Evolutionary conservation across 2,888 invertebrate genomes (phyloP).

Genomic region (Metellina segmentata): DNA sequence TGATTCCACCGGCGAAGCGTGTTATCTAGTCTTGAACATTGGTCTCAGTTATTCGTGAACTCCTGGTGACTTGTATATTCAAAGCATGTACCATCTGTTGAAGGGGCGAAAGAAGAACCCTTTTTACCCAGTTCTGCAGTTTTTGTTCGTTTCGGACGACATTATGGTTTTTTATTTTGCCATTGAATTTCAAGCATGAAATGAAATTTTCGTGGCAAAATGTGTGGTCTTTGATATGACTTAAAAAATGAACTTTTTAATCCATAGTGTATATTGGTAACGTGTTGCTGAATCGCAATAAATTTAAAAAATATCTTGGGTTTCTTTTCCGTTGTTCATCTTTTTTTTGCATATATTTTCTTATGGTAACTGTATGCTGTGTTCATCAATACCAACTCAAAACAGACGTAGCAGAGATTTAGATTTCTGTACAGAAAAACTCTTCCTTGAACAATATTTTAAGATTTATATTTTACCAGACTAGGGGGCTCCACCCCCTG

Average conservation of each 20-base stretch:
- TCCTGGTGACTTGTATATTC: neutral
- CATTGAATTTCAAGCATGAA: neutral
- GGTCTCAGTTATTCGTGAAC: neutral
- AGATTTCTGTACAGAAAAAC: neutral
- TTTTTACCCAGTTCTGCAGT: neutral
- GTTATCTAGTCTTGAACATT: neutral
- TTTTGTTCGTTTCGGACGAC: neutral
- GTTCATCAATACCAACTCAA: too few relatives aligned
- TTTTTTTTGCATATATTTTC: too few relatives aligned
- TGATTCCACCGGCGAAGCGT: neutral
- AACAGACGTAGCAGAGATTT: neutral
- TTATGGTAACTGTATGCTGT: too few relatives aligned
- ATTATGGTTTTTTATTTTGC: constrained; percentile 22
- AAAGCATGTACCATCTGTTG: neutral
- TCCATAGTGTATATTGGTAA: constrained; percentile 53
- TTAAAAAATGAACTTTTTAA: constrained; percentile 50
- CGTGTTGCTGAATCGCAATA: constrained; percentile 47
- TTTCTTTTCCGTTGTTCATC: neutral
- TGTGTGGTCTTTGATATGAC: constrained; percentile 54
- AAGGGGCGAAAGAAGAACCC: neutral
- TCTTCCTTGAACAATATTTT: too few relatives aligned
- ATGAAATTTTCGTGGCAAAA: constrained; percentile 42
- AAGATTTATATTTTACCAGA: too few relatives aligned
- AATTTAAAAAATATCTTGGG: constrained; percentile 40
- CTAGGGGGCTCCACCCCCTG: too few relatives aligned